Conservation (phyloP, 2,113 vertebrate species). For the Romanogobio albipinnatus region DNA sequence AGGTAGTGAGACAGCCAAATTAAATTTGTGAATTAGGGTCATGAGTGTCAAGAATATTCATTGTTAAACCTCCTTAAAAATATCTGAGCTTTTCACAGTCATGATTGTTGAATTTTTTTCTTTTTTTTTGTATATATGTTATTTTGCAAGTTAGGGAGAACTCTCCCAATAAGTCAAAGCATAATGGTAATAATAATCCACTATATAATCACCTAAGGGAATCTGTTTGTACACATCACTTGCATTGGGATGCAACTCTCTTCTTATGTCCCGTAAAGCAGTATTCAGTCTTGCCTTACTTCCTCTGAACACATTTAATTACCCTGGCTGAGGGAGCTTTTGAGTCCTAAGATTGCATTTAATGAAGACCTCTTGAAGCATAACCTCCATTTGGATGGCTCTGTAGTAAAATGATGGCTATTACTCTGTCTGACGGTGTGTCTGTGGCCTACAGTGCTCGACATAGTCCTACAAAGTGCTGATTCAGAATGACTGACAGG, state of each 20-base stretch:
- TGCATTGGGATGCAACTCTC: neutral
- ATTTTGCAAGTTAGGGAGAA: neutral
- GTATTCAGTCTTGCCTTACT: neutral
- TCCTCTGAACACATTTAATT: slow-evolving; percentile 41
- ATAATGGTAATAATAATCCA: neutral
- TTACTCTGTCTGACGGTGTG: slow-evolving; percentile 13
- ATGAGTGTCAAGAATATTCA: slow-evolving; percentile 9
- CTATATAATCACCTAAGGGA: neutral
- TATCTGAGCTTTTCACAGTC: neutral
- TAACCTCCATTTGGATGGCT: slow-evolving; percentile 30
- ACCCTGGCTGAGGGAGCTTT: slow-evolving; percentile 24
- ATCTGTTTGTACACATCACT: slow-evolving; percentile 6
- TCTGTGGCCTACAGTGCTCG: neutral
- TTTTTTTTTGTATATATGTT: neutral
- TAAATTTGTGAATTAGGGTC: slow-evolving; percentile 17
- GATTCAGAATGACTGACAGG: slow-evolving; percentile 24
- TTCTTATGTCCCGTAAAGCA: slow-evolving; percentile 6
- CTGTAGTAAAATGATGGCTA: slow-evolving; percentile 37
- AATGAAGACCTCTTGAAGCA: slow-evolving; percentile 17
- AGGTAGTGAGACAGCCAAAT: slow-evolving; percentile 33
- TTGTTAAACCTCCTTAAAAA: neutral
- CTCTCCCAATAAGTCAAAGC: neutral
- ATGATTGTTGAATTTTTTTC: neutral
- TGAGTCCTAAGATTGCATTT: slow-evolving; percentile 1
- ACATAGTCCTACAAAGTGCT: neutral